phyloP scores from a whole-genome alignment of 2,797 vertebrate genomes.

The Sandelia bainsii region DNA sequence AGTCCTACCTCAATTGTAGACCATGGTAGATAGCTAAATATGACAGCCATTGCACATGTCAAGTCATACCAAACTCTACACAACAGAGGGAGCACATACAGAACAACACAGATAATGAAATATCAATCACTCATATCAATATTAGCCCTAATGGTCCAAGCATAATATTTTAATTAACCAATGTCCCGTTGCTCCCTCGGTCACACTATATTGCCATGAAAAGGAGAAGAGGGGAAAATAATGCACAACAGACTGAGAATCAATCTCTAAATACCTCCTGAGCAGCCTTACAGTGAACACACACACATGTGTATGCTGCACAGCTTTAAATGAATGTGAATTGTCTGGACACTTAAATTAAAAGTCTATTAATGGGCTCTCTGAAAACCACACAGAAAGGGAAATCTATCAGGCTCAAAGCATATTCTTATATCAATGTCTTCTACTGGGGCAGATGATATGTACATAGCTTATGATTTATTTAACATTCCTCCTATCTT shows the following conservation, averaged over 20 bases:
- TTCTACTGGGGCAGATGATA: slow-evolving; percentile 55
- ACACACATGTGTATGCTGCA: neutral
- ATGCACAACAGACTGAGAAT: slow-evolving; percentile 22
- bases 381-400: slow-evolving; percentile 27
- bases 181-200: too few relatives aligned
- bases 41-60: neutral
- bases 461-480: slow-evolving; percentile 65
- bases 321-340: slow-evolving; percentile 33
- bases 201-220: too few relatives aligned
- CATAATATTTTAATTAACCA: slow-evolving; percentile 28
- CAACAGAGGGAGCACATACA: neutral
- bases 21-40: neutral
- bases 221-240: neutral
- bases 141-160: neutral
- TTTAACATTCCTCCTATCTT: slow-evolving; percentile 62
- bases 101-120: too few relatives aligned
- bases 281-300: neutral
- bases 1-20: too few relatives aligned
- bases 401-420: slow-evolving; percentile 41
- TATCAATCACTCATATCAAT: neutral
- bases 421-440: slow-evolving; percentile 54
- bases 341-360: slow-evolving; percentile 38
- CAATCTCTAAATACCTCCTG: slow-evolving; percentile 3
- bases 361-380: slow-evolving; percentile 44
- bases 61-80: neutral